Percentiles rank a stretch among this genome's conserved stretches.
phyloP scores from a whole-genome alignment of 2,113 vertebrate species.

The Pleuronectes platessa region DNA sequence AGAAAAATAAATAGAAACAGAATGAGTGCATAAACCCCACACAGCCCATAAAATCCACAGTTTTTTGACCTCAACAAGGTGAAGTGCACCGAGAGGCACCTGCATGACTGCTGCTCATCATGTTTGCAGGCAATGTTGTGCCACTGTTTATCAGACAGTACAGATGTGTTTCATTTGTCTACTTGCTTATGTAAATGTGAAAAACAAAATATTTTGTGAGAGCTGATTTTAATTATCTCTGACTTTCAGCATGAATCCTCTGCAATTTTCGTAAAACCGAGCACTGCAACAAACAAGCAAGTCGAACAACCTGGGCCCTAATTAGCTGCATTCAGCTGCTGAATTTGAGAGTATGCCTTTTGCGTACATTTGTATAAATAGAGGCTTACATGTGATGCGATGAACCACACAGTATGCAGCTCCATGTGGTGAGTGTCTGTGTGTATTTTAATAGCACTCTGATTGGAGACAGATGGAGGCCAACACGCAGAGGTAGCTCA shows the following conservation, averaged over 20 bases:
- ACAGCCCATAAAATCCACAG: conserved; percentile 37
- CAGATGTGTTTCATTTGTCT: conserved; percentile 19
- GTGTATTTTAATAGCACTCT: conserved; percentile 68
- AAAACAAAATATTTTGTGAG: conserved; percentile 1
- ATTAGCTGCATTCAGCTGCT: conserved; percentile 34
- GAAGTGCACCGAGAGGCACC: conserved; percentile 28
- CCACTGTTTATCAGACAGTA: conserved; percentile 23
- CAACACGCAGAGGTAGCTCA: conserved; percentile 62
- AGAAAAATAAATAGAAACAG: conserved; percentile 60
- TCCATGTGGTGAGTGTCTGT: conserved; percentile 66
- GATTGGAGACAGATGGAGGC: conserved; percentile 77
- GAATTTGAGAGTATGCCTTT: conserved; percentile 44
- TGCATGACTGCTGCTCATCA: conserved; percentile 27
- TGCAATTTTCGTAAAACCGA: conserved; percentile 42
- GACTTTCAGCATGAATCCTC: conserved; percentile 47
- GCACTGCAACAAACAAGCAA: conserved; percentile 54
- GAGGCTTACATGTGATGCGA: conserved; percentile 54
- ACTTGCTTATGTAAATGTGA: conserved; percentile 10
- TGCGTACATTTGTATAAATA: conserved; percentile 61
- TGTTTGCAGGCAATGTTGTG: conserved; percentile 21
- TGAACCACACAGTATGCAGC: conserved; percentile 60
- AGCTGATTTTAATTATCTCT: conserved; percentile 54
- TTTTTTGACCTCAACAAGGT: conserved; percentile 22
- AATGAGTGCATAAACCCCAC: conserved; percentile 50
- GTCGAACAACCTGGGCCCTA: conserved; percentile 22